Conservation (phyloP, 2,113 vertebrate species). For the Ceyx melanurus region DNA sequence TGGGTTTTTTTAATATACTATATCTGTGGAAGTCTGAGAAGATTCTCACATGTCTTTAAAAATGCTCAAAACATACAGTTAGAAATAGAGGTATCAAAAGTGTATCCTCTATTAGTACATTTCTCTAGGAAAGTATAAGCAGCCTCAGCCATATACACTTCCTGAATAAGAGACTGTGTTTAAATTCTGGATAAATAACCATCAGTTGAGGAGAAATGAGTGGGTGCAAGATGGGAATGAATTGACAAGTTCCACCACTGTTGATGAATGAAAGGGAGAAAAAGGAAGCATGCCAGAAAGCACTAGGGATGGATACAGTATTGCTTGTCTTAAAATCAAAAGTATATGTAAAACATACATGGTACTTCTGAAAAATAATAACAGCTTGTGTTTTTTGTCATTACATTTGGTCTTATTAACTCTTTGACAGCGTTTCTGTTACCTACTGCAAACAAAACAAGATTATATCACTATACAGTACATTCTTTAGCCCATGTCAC, state of each 20-base stretch:
- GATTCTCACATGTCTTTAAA: not conserved
- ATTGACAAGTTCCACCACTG: not conserved
- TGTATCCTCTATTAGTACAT: not conserved
- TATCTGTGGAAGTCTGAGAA: not conserved
- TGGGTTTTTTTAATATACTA: not conserved
- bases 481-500: not conserved
- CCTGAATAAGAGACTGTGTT: not conserved
- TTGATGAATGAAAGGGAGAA: not conserved
- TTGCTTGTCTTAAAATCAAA: not conserved
- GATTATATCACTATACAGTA: not conserved
- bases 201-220: not conserved
- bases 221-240: not conserved
- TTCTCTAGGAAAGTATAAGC: not conserved
- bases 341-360: not conserved
- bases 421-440: not conserved
- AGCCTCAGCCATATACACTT: not conserved
- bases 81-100: not conserved
- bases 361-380: not conserved
- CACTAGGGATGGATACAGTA: not conserved
- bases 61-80: not conserved
- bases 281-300: not conserved
- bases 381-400: not conserved
- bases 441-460: not conserved
- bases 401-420: slow-evolving; percentile 3
- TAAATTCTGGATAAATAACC: not conserved